Base-by-base conservation (phyloP, 2,113 vertebrate genomes). In the Tragelaphus imberbis region DNA sequence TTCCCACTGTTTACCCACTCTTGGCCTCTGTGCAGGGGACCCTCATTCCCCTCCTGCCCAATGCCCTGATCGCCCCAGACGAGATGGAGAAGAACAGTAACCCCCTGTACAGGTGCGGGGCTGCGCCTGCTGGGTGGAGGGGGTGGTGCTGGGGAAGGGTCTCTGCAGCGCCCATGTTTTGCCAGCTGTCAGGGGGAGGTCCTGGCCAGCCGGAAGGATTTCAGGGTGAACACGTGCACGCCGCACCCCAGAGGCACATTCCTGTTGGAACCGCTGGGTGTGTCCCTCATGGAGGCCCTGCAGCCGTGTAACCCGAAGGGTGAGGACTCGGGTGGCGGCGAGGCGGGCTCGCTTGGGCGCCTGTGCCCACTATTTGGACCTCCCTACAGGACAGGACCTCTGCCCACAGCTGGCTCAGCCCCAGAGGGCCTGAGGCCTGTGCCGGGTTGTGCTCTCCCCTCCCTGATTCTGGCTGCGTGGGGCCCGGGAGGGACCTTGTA, bases 161-260 rank as follows among this genome's bases (percentile, higher is more conserved):
- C 47, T 96, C 84, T 68, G 4, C 6, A 84, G 30, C 12, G 4
- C 53, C 55, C 0, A 0, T 56, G 33, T 86, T 55, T 87, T 7
- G 19, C 36, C 98, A 99, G 99, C 98, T 49, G 96, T 30, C 99
- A 98, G 40, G 99, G 99, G 2, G 99, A 99, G 97, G 27, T 99
- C 13, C 94, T 99, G 36, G 99, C 99, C 84, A 99, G 99, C 98
- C 98, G 99, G 94, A 99, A 99, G 98, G 99, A 99, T 97, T 99
- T 99, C 93, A 98, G 99, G 77, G 99, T 99, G 95, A 99, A 99
- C 95, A 98, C 98, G 0, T 99, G 98, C 97, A 98, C 98, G 5
- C 99, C 99, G 0, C 99, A 99, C 33, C 40, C 91, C 49, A 86
- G 80, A 0, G 99, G 99, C 0, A 90, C 99, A 63, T 99, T 99